phyloP scores from a whole-genome alignment of 2,113 vertebrate genomes.

The Hyperopisus bebe region DNA sequence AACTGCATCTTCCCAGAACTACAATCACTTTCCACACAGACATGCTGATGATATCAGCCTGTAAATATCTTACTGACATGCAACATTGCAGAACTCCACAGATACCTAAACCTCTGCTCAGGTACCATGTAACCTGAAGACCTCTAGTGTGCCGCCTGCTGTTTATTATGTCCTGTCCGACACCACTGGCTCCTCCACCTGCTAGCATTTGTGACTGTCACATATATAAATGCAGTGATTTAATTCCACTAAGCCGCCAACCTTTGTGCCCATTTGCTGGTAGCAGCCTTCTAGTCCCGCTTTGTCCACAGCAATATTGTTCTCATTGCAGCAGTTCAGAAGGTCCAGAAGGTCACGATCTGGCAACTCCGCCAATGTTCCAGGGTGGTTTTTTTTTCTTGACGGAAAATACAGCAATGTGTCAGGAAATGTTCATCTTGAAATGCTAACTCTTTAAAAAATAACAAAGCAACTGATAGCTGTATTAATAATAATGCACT shows the following conservation, averaged over 20 bases:
- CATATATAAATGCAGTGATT: not conserved
- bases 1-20: not conserved
- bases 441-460: not conserved
- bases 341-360: constrained; percentile 13
- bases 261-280: not conserved
- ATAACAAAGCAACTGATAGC: not conserved
- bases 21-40: not conserved
- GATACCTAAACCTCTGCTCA: not conserved
- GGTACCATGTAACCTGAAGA: not conserved
- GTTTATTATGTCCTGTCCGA: not conserved
- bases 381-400: not conserved
- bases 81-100: not conserved
- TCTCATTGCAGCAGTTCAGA: not conserved
- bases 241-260: not conserved
- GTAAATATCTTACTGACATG: not conserved
- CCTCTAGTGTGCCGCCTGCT: not conserved
- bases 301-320: not conserved
- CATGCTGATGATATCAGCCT: not conserved
- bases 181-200: not conserved
- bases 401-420: not conserved
- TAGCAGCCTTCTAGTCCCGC: not conserved
- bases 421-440: not conserved
- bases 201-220: not conserved
- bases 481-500: not conserved
- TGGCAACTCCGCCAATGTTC: not conserved